Evolutionary conservation across 2,888 invertebrate species (phyloP).

Genomic region (Heliconius charithonia): DNA sequence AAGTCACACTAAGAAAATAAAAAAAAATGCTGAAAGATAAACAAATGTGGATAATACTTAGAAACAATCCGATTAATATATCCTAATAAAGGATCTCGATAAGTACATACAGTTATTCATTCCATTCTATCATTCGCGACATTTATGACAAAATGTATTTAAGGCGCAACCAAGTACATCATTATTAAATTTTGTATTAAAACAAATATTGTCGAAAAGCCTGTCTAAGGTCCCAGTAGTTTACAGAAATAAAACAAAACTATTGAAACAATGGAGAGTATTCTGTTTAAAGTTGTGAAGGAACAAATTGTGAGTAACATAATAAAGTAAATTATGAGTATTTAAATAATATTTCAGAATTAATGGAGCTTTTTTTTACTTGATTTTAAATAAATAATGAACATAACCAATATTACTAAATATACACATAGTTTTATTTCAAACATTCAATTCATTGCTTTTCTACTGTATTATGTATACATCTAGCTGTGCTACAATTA

Average conservation of each 20-base stretch:
- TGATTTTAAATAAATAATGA: too few species aligned
- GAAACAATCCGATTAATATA: not conserved
- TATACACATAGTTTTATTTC: too few species aligned
- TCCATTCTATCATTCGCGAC: not conserved
- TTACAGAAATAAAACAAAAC: not conserved
- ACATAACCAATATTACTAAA: too few species aligned
- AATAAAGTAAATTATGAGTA: not conserved
- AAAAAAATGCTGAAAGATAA: not conserved
- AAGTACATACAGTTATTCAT: not conserved
- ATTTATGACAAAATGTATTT: not conserved
- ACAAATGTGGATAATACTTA: constrained; percentile 2
- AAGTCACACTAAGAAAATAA: not conserved
- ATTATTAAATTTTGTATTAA: not conserved
- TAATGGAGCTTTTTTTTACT: too few species aligned
- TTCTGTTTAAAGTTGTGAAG: not conserved
- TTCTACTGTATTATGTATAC: not conserved
- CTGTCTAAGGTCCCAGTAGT: not conserved
- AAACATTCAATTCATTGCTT: not conserved
- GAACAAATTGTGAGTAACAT: not conserved
- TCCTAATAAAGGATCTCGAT: not conserved
- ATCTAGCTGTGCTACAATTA: not conserved
- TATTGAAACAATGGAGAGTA: not conserved
- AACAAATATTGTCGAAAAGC: not conserved
- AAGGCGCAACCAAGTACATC: constrained; percentile 1
- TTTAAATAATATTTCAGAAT: not conserved